These are phyloP conservation scores for Zaprionus vittiger DNA, from an alignment of 1,140 invertebrate species.

Conservation along the genomic window DNA sequence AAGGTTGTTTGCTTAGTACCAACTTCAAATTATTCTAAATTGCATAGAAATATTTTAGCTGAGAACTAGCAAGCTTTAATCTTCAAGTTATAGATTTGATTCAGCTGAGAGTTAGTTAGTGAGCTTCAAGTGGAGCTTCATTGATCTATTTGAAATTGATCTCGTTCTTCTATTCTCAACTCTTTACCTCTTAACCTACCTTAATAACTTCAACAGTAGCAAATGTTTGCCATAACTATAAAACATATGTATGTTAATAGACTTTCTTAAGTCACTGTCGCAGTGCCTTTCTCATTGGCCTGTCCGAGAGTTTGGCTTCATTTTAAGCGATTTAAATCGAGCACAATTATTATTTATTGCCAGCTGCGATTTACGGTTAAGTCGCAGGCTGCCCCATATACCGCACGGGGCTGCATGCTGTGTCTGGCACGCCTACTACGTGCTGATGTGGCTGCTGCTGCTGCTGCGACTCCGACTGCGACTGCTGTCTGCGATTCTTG, in stretches of 20 bases:
- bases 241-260: background rate
- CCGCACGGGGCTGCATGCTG: background rate
- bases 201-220: too few relatives aligned
- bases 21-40: background rate
- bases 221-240: background rate
- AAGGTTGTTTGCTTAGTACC: background rate
- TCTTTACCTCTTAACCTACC: too few relatives aligned
- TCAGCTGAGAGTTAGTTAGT: too few relatives aligned
- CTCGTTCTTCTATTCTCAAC: too few relatives aligned
- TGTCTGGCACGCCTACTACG: constrained; percentile 4
- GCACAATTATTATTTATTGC: constrained; percentile 25
- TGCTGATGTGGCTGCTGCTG: background rate
- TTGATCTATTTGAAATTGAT: too few relatives aligned
- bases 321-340: constrained; percentile 20
- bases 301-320: background rate
- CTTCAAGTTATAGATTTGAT: too few relatives aligned
- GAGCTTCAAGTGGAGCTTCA: too few relatives aligned
- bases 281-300: background rate
- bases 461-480: background rate
- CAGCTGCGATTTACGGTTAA: constrained; percentile 14
- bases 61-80: background rate
- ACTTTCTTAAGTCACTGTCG: constrained; percentile 4
- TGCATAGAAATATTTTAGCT: background rate
- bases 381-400: constrained; percentile 4
- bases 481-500: constrained; percentile 10